These are phyloP conservation scores for Tenthredo mesomela DNA, from an alignment of 2,888 invertebrate species.

Conservation along the genomic window DNA sequence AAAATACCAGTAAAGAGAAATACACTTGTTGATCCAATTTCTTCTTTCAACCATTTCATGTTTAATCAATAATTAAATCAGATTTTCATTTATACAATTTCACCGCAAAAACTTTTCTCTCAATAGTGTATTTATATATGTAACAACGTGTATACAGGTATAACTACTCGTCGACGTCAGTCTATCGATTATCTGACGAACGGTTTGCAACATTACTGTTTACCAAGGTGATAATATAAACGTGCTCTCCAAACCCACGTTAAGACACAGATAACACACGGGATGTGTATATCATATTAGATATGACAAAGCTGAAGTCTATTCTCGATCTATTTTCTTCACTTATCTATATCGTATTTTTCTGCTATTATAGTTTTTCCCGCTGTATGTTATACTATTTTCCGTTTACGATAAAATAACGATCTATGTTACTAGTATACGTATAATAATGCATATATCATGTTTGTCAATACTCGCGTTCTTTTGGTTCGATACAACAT, in stretches of 20 bases:
- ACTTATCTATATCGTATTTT: neutral
- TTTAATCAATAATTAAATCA: neutral
- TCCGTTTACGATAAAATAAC: neutral
- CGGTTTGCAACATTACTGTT: constrained; percentile 34
- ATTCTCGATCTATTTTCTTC: neutral
- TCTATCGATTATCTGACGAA: constrained; percentile 13
- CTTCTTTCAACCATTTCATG: neutral
- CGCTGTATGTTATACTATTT: neutral
- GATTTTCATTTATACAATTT: neutral
- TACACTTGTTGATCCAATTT: neutral
- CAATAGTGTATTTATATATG: neutral
- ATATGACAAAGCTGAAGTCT: neutral
- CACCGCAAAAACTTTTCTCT: neutral
- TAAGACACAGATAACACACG: constrained; percentile 5
- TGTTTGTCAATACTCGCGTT: neutral
- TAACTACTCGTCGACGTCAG: neutral
- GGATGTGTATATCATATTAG: constrained; percentile 1
- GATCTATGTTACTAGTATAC: neutral
- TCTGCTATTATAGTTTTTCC: neutral
- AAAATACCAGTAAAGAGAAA: neutral
- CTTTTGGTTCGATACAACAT: neutral
- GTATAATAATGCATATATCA: neutral
- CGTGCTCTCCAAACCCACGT: constrained; percentile 6
- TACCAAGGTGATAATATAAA: neutral
- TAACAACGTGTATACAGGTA: no score